Evolutionary conservation across 1,140 invertebrate species (phyloP).

Genomic region (Pristionchus pacificus): DNA sequence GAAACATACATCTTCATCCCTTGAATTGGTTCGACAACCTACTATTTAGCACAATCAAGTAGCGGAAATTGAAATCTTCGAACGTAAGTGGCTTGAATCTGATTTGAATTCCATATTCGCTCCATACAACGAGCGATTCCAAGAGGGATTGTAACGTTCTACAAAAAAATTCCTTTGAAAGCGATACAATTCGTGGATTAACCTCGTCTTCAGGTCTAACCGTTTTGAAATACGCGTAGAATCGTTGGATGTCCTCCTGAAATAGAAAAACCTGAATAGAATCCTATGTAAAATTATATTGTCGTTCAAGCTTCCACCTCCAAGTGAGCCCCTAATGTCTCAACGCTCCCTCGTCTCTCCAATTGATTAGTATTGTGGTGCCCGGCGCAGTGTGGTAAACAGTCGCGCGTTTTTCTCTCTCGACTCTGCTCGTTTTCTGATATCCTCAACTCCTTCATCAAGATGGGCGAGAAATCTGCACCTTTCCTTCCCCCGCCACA

Average conservation of each 20-base stretch:
- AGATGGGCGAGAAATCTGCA: too few species aligned
- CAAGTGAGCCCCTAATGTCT: too few species aligned
- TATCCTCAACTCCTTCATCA: too few species aligned
- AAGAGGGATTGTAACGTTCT: constrained; percentile 17
- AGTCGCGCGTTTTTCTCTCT: too few species aligned
- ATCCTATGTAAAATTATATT: constrained; percentile 34
- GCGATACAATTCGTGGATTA: too few species aligned
- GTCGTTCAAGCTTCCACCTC: too few species aligned
- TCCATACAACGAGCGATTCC: constrained; percentile 26
- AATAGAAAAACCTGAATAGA: constrained; percentile 18
- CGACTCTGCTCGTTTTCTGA: too few species aligned
- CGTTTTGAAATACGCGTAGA: constrained; percentile 16
- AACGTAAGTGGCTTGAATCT: constrained; percentile 30
- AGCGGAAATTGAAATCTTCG: constrained; percentile 25
- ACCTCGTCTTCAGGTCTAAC: constrained; percentile 8
- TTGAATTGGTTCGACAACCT: constrained; percentile 12
- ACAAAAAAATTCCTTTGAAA: too few species aligned
- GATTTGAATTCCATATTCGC: constrained; percentile 47
- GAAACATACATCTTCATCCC: neutral
- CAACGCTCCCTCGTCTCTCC: too few species aligned
- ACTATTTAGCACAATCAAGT: constrained; percentile 57
- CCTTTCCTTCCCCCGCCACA: too few species aligned
- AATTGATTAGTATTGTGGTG: too few species aligned
- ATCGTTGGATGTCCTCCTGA: constrained; percentile 27
- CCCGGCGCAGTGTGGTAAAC: too few species aligned